Evolutionary conservation across 2,113 vertebrate species (phyloP).

Genomic region (Taurulus bubalis): DNA sequence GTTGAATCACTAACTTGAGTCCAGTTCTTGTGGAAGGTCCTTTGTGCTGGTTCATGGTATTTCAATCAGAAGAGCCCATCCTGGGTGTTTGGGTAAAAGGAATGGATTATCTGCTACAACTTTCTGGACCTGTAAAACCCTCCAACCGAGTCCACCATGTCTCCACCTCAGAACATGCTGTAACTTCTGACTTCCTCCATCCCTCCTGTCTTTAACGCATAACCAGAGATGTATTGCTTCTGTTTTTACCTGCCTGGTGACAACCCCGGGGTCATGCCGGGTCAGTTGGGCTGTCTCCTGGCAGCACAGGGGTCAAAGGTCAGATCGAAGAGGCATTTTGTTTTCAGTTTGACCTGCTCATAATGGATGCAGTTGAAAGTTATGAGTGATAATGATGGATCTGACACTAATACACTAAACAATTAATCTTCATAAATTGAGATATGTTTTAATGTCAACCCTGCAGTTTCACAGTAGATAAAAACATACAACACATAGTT

Average conservation of each 20-base stretch:
- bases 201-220: conserved; percentile 28
- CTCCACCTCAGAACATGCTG: neutral
- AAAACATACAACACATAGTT: neutral
- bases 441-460: neutral
- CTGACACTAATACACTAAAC: neutral
- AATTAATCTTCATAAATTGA: neutral
- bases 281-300: conserved; percentile 47
- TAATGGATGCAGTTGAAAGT: neutral
- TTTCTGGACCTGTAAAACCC: neutral
- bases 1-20: neutral
- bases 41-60: neutral
- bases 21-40: no score
- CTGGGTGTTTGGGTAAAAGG: neutral
- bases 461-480: neutral
- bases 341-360: conserved; percentile 33
- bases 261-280: conserved; percentile 4
- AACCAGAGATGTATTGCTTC: conserved; percentile 64
- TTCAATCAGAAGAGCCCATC: neutral
- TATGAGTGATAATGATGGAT: neutral
- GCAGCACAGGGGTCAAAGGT: conserved; percentile 46
- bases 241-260: conserved; percentile 69
- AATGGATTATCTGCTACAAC: neutral
- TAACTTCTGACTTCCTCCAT: neutral
- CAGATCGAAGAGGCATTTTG: conserved; percentile 22
- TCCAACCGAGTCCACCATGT: neutral